These are phyloP conservation scores for Apotomis capreana DNA, from an alignment of 2,888 invertebrate genomes.

Conservation along the genomic window DNA sequence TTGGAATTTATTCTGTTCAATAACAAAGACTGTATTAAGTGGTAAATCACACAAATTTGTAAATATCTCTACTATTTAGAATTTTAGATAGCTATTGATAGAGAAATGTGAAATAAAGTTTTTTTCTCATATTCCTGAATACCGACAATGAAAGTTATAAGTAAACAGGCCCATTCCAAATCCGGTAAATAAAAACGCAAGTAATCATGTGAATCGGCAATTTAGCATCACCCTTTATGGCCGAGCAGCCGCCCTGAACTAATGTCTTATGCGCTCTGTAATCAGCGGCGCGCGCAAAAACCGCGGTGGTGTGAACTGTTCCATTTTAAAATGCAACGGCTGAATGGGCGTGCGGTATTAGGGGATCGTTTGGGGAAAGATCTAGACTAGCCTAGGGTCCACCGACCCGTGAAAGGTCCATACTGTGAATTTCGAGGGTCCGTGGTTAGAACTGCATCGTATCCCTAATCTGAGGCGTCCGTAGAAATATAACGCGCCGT, in stretches of 20 bases:
- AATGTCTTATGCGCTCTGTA: constrained; percentile 22
- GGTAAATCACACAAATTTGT: too few relatives aligned
- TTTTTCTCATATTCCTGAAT: background rate
- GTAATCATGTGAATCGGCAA: constrained; percentile 23
- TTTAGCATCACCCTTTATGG: background rate
- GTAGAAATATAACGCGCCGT: too few relatives aligned
- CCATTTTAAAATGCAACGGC: constrained; percentile 10
- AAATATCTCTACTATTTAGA: too few relatives aligned
- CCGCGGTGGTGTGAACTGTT: constrained; percentile 13
- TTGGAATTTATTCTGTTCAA: too few relatives aligned
- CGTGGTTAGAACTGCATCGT: too few relatives aligned
- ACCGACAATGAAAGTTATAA: background rate
- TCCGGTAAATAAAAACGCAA: constrained; percentile 8
- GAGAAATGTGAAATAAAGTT: too few relatives aligned
- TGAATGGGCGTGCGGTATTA: constrained; percentile 6
- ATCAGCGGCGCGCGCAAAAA: constrained; percentile 19
- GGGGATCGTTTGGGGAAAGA: background rate
- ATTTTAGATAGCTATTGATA: too few relatives aligned
- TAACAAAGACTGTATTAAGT: too few relatives aligned
- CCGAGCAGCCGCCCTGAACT: constrained; percentile 6
- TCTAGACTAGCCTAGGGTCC: background rate
- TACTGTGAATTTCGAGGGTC: too few relatives aligned
- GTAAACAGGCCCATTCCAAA: background rate
- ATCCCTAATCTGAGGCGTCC: too few relatives aligned
- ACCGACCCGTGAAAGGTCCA: too few relatives aligned